A percentile compares a stretch with the other conserved stretches of the same genome.
phyloP scores from a whole-genome alignment of 2,888 invertebrate genomes.

The Caenorhabditis parvicauda region DNA sequence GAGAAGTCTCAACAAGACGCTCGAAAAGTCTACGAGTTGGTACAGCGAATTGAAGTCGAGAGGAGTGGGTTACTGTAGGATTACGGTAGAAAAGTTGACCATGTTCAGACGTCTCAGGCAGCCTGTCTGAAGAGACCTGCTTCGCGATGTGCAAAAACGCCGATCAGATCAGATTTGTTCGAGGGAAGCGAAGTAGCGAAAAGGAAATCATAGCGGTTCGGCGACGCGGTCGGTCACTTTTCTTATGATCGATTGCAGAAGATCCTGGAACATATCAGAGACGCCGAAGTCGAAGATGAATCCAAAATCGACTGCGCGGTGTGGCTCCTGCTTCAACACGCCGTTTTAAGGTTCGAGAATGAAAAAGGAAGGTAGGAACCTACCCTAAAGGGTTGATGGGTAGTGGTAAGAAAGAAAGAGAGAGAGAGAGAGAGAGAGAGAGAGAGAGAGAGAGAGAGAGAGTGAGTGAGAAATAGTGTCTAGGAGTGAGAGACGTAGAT shows the following conservation, averaged over 20 bases:
- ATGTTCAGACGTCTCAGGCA: conserved; percentile 10
- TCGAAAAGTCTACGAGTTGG: conserved; percentile 31
- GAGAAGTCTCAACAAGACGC: conserved; percentile 47
- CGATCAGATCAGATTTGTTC: conserved; percentile 76
- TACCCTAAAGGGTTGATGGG: too few relatives aligned
- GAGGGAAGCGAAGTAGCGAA: too few relatives aligned
- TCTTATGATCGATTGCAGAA: too few relatives aligned
- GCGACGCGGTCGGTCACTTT: background rate
- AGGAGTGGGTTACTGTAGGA: conserved; percentile 6
- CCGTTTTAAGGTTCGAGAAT: conserved; percentile 83
- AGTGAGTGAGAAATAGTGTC: too few relatives aligned
- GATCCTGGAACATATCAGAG: background rate
- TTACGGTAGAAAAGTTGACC: background rate
- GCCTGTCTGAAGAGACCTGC: conserved; percentile 28
- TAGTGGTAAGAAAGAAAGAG: too few relatives aligned
- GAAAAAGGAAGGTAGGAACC: conserved; percentile 77
- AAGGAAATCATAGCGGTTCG: background rate
- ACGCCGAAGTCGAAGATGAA: background rate
- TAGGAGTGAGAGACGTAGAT: too few relatives aligned
- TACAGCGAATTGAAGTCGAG: conserved; percentile 21
- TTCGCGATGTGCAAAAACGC: conserved; percentile 72
- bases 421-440: too few relatives aligned
- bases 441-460: too few relatives aligned
- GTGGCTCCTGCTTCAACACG: conserved; percentile 84
- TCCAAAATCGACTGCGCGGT: conserved; percentile 9